Evolutionary conservation across 1,140 invertebrate species (phyloP).

Genomic region (Penaeus indicus): DNA sequence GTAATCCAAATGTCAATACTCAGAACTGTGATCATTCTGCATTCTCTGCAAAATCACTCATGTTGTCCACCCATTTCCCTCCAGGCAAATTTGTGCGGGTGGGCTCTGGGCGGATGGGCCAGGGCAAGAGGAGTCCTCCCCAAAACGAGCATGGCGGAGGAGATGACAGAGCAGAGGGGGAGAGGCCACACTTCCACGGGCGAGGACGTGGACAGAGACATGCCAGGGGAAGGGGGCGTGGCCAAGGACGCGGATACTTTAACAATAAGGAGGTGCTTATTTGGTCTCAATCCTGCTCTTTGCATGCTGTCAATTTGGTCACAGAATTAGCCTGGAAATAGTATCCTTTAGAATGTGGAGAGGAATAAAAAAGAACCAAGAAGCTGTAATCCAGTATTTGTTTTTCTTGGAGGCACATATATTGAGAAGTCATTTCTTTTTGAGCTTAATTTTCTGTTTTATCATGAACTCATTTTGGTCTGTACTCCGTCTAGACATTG

Average conservation of each 20-base stretch:
- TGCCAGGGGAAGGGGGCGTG: conserved; percentile 15
- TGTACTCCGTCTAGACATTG: no score
- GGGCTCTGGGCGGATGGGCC: conserved; percentile 32
- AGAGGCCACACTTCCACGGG: neutral
- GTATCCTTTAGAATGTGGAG: no score
- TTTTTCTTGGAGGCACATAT: no score
- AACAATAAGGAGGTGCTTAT: neutral
- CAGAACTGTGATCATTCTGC: neutral
- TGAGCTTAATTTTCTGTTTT: no score
- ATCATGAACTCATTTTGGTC: no score
- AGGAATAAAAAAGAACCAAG: no score
- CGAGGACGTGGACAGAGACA: neutral
- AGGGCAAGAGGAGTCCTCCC: neutral
- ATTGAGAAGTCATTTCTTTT: no score
- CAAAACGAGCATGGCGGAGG: neutral
- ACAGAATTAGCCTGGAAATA: no score
- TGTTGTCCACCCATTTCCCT: neutral
- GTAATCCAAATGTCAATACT: no score
- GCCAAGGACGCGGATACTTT: conserved; percentile 14
- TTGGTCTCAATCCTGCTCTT: no score
- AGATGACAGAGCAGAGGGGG: neutral
- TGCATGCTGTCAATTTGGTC: no score
- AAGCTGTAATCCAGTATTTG: no score
- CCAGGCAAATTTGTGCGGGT: conserved; percentile 47
- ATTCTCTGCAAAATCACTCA: neutral